Conservation (phyloP, 2,113 vertebrate species). For the Xiphophorus maculatus region DNA sequence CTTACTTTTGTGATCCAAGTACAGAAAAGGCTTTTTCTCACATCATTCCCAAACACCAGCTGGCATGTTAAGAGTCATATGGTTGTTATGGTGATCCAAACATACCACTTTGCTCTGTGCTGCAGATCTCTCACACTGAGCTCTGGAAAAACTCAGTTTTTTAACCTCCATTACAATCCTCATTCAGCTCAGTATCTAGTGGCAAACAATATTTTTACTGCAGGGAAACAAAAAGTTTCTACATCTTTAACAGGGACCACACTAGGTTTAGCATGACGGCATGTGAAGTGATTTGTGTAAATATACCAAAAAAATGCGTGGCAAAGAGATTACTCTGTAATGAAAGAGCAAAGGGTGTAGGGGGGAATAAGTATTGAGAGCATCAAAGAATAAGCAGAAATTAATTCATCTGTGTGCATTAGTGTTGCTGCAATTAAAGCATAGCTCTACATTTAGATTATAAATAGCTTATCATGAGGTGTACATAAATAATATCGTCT, state of each 20-base stretch:
- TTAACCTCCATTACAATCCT: neutral
- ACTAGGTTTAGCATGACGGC: neutral
- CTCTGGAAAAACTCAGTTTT: no score
- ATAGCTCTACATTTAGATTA: neutral
- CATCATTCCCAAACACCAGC: neutral
- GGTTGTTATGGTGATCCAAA: neutral
- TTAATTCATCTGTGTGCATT: neutral
- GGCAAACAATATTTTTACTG: neutral
- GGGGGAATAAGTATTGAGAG: neutral
- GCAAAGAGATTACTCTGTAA: neutral
- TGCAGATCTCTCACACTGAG: no score
- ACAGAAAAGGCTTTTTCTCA: no score
- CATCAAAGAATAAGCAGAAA: neutral
- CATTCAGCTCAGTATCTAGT: neutral
- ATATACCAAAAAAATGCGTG: neutral
- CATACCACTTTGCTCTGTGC: neutral
- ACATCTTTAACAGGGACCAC: neutral
- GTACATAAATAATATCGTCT: neutral
- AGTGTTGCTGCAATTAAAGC: neutral
- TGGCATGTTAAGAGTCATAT: neutral
- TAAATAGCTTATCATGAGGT: neutral
- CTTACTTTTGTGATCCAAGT: no score
- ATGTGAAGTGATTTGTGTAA: neutral
- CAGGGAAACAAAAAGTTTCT: neutral
- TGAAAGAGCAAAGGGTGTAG: neutral